A percentile compares a stretch with the other conserved stretches of the same genome.
These are phyloP conservation scores for Noctilio leporinus DNA, from an alignment of 2,113 vertebrate genomes.

Conservation along the genomic window DNA sequence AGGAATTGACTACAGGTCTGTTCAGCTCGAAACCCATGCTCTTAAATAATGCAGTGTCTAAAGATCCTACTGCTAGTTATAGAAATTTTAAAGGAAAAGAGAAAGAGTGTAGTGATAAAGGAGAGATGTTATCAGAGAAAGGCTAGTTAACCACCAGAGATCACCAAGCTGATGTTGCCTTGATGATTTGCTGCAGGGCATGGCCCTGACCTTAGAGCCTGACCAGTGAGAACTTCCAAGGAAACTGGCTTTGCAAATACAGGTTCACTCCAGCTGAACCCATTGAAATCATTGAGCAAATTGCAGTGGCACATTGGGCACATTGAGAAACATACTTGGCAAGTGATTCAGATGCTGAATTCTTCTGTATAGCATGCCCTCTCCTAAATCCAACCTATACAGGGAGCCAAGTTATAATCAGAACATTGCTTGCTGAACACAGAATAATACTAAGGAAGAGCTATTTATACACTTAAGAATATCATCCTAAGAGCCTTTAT, in stretches of 20 bases:
- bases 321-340: neutral
- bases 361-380: neutral
- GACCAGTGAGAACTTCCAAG: neutral
- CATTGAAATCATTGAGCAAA: neutral
- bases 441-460: neutral
- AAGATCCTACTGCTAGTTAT: neutral
- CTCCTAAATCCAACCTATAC: neutral
- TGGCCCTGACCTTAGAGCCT: neutral
- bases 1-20: neutral
- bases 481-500: neutral
- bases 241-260: neutral
- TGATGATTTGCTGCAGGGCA: neutral
- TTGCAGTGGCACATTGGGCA: neutral
- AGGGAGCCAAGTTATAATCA: neutral
- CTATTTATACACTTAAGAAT: neutral
- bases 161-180: neutral
- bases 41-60: neutral
- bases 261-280: neutral
- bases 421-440: neutral
- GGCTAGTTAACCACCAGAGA: neutral
- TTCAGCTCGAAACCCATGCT: neutral
- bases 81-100: neutral
- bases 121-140: neutral
- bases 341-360: neutral
- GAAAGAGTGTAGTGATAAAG: neutral